phyloP scores from a whole-genome alignment of 1,140 invertebrate genomes.

The Reticulitermes speratus region DNA sequence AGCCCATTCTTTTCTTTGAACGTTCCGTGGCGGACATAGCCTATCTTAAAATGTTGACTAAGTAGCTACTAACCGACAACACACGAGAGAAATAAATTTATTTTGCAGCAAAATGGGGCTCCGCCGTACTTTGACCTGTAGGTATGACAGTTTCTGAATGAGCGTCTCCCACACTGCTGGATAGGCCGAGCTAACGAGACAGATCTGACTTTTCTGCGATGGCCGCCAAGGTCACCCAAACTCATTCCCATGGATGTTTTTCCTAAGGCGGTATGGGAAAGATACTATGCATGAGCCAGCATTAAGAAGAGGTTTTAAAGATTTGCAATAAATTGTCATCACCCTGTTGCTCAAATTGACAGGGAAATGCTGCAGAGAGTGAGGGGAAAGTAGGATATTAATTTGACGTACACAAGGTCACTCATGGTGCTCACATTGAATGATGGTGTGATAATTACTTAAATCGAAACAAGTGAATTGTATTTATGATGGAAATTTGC shows the following conservation, averaged over 20 bases:
- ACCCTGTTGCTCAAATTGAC: background rate
- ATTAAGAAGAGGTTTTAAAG: background rate
- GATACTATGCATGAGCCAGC: background rate
- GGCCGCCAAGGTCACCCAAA: background rate
- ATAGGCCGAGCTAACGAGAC: background rate
- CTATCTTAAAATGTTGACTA: too few relatives aligned
- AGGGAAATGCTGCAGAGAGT: background rate
- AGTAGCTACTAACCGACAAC: too few relatives aligned
- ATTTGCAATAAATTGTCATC: background rate
- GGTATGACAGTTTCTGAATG: background rate
- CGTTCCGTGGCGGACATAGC: too few relatives aligned
- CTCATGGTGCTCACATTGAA: conserved; percentile 5
- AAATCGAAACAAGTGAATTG: too few relatives aligned
- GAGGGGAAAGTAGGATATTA: background rate
- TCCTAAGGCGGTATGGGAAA: background rate
- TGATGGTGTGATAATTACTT: too few relatives aligned
- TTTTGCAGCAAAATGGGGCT: background rate
- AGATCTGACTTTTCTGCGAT: background rate
- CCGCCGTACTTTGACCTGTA: too few relatives aligned
- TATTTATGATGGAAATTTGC: too few relatives aligned
- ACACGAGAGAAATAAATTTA: background rate
- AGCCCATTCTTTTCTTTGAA: too few relatives aligned
- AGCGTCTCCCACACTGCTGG: background rate
- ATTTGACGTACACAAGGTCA: background rate
- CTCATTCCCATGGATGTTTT: background rate